phyloP scores from a whole-genome alignment of 1,140 invertebrate species.

The Aphaenogaster rudis region DNA sequence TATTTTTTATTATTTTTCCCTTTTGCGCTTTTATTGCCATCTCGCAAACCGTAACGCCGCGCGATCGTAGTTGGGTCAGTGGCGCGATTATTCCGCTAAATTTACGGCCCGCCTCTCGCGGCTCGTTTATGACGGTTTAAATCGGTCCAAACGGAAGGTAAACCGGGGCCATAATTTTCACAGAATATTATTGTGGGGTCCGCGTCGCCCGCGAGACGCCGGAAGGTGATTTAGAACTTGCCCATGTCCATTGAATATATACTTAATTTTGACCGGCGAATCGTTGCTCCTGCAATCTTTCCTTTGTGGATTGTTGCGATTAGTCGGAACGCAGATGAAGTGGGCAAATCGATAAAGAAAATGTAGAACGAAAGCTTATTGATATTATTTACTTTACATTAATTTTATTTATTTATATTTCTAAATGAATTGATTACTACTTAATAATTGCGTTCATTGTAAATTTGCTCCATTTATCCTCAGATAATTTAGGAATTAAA shows the following conservation, averaged over 20 bases:
- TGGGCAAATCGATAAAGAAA: neutral
- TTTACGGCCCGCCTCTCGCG: slow-evolving; percentile 52
- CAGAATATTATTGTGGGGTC: slow-evolving; percentile 42
- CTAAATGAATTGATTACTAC: neutral
- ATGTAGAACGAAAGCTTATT: neutral
- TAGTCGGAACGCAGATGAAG: neutral
- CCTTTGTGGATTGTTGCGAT: neutral
- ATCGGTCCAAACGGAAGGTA: slow-evolving; percentile 52
- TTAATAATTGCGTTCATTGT: neutral
- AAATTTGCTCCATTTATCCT: neutral
- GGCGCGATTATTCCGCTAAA: slow-evolving; percentile 51
- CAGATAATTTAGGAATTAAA: neutral
- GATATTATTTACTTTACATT: neutral
- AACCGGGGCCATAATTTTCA: slow-evolving; percentile 54
- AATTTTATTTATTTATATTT: slow-evolving; percentile 3
- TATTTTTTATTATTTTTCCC: neutral
- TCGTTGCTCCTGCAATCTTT: neutral
- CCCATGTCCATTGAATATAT: neutral
- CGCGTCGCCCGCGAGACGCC: slow-evolving; percentile 1
- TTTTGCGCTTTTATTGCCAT: slow-evolving; percentile 42
- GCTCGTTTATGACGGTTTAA: slow-evolving; percentile 54
- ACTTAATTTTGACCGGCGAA: slow-evolving; percentile 5
- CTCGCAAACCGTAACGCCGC: slow-evolving; percentile 16
- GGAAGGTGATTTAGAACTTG: slow-evolving; percentile 42
- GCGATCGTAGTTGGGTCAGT: slow-evolving; percentile 48